Evolutionary conservation across 2,888 invertebrate genomes (phyloP).

Genomic region (Drosophila helvetica): DNA sequence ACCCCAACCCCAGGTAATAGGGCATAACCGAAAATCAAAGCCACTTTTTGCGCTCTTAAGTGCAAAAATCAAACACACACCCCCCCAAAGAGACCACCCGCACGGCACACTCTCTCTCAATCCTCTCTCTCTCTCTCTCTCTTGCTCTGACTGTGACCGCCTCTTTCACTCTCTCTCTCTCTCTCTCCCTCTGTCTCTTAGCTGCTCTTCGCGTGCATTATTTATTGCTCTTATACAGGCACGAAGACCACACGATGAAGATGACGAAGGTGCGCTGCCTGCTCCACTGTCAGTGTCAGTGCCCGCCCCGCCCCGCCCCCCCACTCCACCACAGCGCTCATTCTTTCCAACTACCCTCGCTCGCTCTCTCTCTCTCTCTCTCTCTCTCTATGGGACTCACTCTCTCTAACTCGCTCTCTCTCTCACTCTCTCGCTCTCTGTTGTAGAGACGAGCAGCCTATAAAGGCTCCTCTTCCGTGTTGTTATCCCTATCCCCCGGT

Average conservation of each 20-base stretch:
- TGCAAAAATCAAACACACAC: conserved; percentile 64
- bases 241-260: conserved; percentile 3
- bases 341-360: conserved; percentile 1
- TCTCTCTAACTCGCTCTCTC: neutral
- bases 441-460: conserved; percentile 60
- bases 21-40: conserved; percentile 59
- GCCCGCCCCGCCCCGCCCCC: conserved; percentile 12
- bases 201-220: conserved; percentile 48
- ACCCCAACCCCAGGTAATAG: conserved; percentile 10
- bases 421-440: conserved; percentile 6
- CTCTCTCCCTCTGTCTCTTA: too few species aligned
- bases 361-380: too few species aligned
- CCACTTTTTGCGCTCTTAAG: conserved; percentile 70
- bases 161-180: conserved; percentile 23
- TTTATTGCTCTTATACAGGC: conserved; percentile 56
- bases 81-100: conserved; percentile 45
- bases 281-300: conserved; percentile 73
- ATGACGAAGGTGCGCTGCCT: conserved; percentile 13
- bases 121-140: conserved; percentile 19
- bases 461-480: conserved; percentile 62
- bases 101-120: conserved; percentile 19
- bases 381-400: neutral
- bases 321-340: conserved; percentile 15
- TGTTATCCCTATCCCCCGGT: conserved; percentile 37
- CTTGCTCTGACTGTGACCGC: neutral